Evolutionary conservation across 2,113 vertebrate genomes (phyloP), one percentile per base, ranked within the genome.

Genomic region (Brachyhypopomus gauderio): DNA sequence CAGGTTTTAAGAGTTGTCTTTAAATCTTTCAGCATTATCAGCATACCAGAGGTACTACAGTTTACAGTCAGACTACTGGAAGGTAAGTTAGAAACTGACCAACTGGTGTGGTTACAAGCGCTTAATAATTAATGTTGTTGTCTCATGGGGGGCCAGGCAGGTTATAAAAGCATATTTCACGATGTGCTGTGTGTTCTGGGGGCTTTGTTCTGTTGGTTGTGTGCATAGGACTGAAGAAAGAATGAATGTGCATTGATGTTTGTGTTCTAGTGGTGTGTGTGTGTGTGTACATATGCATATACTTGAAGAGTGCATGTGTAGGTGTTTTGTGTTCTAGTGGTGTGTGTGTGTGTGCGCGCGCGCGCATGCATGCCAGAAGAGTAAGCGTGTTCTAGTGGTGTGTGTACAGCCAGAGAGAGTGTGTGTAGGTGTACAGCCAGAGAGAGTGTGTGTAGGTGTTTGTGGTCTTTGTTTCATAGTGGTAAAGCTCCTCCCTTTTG

Each of bases 31-130:
- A 99, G 97, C 97, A 94, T 97, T 99, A 96, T 99, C 97, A 90
- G 97, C 97, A 92, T 98, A 99, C 95, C 97, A 99, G 96, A 96
- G 96, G 94, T 98, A 98, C 96, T 98, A 97, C 97, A 98, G 95
- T 97, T 97, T 98, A 97, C 96, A 99, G 89, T 93, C 95, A 90
- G 97, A 99, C 94, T 98, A 98, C 96, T 99, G 97, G 97, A 99
- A 98, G 97, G 97, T 99, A 90, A 94, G 95, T 93, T 69, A 22
- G 1, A 8, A n/a, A 45, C 27, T 55, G 52, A 41, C 63, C 9
- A 4, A 59, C 4, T 25, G 23, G 11, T 14, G 45, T 52, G 45
- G 12, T 52, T 14, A 52, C 45, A 52, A 11, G 45, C 12, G 14
- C 9, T 52, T 52, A 14, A 52, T 52, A 52, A 52, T 11, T 52